Evolutionary conservation across 2,113 vertebrate species (phyloP), one percentile per base, ranked within the genome.

Genomic region (Craseonycteris thonglongyai): DNA sequence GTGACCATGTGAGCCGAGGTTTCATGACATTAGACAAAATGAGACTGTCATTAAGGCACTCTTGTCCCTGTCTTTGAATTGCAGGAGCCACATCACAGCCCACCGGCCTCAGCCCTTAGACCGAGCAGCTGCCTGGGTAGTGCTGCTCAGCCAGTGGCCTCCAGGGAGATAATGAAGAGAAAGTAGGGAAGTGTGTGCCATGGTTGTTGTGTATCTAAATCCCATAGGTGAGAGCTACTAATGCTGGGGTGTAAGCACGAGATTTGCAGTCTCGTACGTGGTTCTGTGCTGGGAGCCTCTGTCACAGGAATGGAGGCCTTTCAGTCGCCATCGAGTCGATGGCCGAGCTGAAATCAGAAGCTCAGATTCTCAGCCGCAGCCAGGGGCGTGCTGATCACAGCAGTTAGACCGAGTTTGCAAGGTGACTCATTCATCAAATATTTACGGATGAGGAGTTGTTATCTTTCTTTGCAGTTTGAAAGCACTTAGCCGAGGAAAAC

Each of bases 391-490:
- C 4, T 76, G 16, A 2, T 7, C 13, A 5, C 33, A 26, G 1
- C 54, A 15, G 21, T 30, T 14, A 14, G 2, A 0, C n/a, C 61
- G 33, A 47, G 21, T 56, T 33, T 74, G n/a, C 6, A 3, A 11
- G 15, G 54, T 10, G n/a, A 16, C 49, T 90, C 21, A 2, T 38
- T 75, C 21, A 0, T 72, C 95, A 59, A 72, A 9, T 66, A n/a
- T 78, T 90, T 47, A 84, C 35, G n/a, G 49, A 33, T 51, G 22
- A 86, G 51, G 69, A 75, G 45, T n/a, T 84, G 22, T 18, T 38
- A 56, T n/a, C 66, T 93, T 83, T 85, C 90, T 88, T 58, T 71
- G 47, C 28, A 78, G 51, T 51, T 68, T 90, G 76, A 76, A 85
- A 28, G 22, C 59, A 16, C 18, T 91, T 71, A 11, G 38, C 66